Conservation (phyloP, 2,797 vertebrate species). For the Botia kubotai region DNA sequence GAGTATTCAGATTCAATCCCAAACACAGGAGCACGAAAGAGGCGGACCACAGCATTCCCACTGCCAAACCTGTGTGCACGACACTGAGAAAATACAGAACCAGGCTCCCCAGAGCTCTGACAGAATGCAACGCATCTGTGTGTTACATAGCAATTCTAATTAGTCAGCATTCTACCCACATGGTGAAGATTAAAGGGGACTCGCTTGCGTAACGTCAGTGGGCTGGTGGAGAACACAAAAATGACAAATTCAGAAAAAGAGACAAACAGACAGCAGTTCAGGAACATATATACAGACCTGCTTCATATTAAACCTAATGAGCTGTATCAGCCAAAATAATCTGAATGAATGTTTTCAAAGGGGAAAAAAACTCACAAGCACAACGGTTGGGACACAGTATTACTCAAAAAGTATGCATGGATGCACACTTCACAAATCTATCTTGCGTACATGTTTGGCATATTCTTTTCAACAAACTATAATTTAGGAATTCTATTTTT, state of each 20-base stretch:
- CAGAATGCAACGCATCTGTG: background rate
- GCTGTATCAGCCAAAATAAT: background rate
- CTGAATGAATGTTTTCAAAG: background rate
- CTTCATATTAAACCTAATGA: constrained; percentile 14
- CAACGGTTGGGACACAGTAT: background rate
- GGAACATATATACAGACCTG: background rate
- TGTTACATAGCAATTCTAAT: background rate
- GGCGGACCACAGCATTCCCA: background rate
- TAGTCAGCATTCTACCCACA: constrained; percentile 13
- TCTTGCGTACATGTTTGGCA: no score
- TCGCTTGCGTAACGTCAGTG: background rate
- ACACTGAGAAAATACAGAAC: background rate
- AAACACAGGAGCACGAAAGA: constrained; percentile 30
- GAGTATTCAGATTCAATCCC: constrained; percentile 11
- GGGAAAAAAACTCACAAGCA: background rate
- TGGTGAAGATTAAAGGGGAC: constrained; percentile 14
- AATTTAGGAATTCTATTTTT: no score
- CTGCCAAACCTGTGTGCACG: background rate
- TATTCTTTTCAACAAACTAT: background rate
- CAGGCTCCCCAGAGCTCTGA: background rate
- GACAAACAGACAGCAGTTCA: background rate
- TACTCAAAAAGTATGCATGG: no score
- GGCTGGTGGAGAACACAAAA: background rate
- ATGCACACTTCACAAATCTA: no score
- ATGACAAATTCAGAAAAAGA: background rate